Evolutionary conservation across 2,797 vertebrate species (phyloP), one percentile per base, ranked within the genome.

Genomic region (Muraenolepis orangiensis): DNA sequence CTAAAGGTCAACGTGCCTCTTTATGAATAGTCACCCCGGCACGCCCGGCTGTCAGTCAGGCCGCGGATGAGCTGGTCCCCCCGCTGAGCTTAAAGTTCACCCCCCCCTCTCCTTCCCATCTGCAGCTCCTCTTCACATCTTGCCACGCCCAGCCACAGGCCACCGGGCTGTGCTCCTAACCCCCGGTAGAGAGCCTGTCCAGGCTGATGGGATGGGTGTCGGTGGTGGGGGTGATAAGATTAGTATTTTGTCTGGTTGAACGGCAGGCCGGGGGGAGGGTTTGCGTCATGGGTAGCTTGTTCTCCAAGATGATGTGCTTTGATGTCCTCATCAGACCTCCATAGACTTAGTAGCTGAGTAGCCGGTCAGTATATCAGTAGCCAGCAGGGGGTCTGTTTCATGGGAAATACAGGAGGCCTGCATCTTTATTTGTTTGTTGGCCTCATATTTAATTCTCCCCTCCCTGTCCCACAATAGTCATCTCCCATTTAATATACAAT

Each of bases 21-120:
- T 93, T 91, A 93, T 93, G 91, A 93, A 93, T 93, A 91, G 91
- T 92, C 91, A 91, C 87, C 87, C 81, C 72, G 81, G 82, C 84
- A 81, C 29, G 79, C 78, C 78, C 67, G 40, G 23, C 86, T 88
- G 90, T 90, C 89, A 87, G 90, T 86, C 80, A 87, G 84, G 85
- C 80, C 86, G 84, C 85, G 82, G 78, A 13, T 69, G 87, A 6
- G 82, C 86, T 86, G 76, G 20, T 81, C 75, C 85, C 86, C 88
- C 87, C 0, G 78, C 88, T 78, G 87, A 80, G 89, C 90, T 86
- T 91, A 93, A 93, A 93, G 91, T 92, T 92, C 91, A 91, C 75
- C 71, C 42, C 73, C 85, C 86, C 72, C 61, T n/a, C n/a, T n/a
- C n/a, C n/a, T n/a, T n/a, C 74, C 85, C 86, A 87, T 91, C 89